Base-by-base conservation (phyloP, 1,140 invertebrate genomes). In the Papilio polytes region DNA sequence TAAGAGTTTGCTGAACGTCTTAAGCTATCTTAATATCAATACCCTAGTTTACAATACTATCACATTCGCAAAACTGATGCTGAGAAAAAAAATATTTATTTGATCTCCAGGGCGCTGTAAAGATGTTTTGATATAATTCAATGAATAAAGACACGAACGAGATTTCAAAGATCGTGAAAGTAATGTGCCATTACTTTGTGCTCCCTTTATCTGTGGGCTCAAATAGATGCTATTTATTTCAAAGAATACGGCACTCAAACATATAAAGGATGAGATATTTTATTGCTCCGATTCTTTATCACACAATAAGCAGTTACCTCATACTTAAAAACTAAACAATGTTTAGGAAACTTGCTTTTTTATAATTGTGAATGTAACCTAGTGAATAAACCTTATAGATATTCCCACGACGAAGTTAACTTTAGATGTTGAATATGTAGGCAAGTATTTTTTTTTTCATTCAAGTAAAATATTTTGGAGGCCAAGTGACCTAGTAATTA, bases 191-290 rank as follows among this genome's bases (percentile, higher is more conserved):
- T 78, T 78, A 66, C 59, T 78, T 78, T 78, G 77, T 78, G 77
- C 56, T 66, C 77, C 77, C 41, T 78, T 63, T 66, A 78, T 78
- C 41, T 66, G 53, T 78, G 77, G 56, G 77, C 59, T 78, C 53
- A 78, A 78, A 78, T 66, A 66, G 76, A 36, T 46, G 77, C 56
- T 78, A 78, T 78, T 78, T 78, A 78, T 78, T 78, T 78, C 56
- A 78, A 78, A 78, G 77, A 78, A 78, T 66, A 46, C 59, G 56
- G 77, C 77, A 78, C 77, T 78, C 56, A 78, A 78, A 78, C 77
- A 46, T 48, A 76, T 78, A 78, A 78, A 78, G 77, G 77, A 78
- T 78, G 36, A 66, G 36, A 46, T 78, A 78, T 63, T 78, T 78
- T 78, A 78, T 78, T 46, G 77, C 77, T 66, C 8, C 31, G 56